Evolutionary conservation across 2,113 vertebrate genomes (phyloP).

Genomic region (Ptyas mucosa): DNA sequence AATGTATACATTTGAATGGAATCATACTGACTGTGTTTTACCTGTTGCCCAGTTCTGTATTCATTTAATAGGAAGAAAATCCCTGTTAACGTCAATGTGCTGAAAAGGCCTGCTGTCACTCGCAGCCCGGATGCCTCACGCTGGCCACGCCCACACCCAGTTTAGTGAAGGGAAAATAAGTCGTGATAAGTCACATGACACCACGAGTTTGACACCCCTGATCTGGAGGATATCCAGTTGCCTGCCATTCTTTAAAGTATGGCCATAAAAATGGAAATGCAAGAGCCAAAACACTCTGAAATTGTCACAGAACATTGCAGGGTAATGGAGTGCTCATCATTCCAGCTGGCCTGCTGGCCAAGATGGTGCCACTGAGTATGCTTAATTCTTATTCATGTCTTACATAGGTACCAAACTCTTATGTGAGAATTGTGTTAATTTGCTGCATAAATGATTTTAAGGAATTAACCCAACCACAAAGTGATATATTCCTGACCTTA

Average conservation of each 20-base stretch:
- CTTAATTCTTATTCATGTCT: not conserved
- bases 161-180: no score
- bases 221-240: not conserved
- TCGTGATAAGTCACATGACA: no score
- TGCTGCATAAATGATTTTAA: not conserved
- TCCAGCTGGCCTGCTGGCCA: not conserved
- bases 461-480: not conserved
- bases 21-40: not conserved
- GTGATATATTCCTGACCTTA: not conserved
- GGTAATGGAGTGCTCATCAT: not conserved
- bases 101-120: not conserved
- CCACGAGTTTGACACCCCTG: no score
- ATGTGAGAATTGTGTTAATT: not conserved
- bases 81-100: not conserved
- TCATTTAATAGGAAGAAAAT: not conserved
- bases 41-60: not conserved
- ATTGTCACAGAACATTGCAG: not conserved
- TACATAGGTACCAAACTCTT: not conserved
- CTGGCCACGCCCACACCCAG: no score
- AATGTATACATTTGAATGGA: not conserved
- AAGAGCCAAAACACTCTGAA: not conserved
- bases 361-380: not conserved
- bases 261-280: not conserved
- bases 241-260: not conserved
- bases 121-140: no score